Evolutionary conservation across 2,113 vertebrate genomes (phyloP).

Genomic region (Pseudopodoces humilis): DNA sequence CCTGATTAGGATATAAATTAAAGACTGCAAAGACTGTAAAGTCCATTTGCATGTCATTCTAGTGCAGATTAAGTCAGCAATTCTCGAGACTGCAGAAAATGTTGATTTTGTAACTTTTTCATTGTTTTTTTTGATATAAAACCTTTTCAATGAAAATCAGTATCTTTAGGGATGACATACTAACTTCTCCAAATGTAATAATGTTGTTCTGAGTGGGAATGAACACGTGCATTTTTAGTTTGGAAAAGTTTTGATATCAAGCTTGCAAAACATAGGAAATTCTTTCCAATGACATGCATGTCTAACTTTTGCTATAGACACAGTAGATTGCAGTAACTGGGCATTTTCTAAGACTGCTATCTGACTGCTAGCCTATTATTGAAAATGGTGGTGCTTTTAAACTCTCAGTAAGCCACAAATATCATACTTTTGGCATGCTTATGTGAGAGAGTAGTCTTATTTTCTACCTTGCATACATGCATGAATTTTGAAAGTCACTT

Average conservation of each 20-base stretch:
- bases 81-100: background rate
- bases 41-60: background rate
- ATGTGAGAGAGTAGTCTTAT: background rate
- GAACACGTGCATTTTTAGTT: background rate
- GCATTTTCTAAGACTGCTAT: background rate
- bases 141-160: background rate
- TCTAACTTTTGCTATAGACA: background rate
- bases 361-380: background rate
- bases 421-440: background rate
- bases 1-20: background rate
- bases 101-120: background rate
- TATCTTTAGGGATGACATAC: background rate
- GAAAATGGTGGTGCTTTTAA: background rate
- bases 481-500: background rate
- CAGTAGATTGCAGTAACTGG: background rate
- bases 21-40: background rate
- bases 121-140: background rate
- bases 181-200: background rate
- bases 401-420: fast-evolving
- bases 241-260: background rate
- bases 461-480: background rate
- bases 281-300: fast-evolving
- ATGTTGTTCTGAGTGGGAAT: background rate
- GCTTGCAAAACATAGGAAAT: background rate
- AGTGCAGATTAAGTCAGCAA: background rate